Evolutionary conservation across 2,888 invertebrate species (phyloP), one percentile per base, ranked within the genome.

Genomic region (Cetonia aurata): DNA sequence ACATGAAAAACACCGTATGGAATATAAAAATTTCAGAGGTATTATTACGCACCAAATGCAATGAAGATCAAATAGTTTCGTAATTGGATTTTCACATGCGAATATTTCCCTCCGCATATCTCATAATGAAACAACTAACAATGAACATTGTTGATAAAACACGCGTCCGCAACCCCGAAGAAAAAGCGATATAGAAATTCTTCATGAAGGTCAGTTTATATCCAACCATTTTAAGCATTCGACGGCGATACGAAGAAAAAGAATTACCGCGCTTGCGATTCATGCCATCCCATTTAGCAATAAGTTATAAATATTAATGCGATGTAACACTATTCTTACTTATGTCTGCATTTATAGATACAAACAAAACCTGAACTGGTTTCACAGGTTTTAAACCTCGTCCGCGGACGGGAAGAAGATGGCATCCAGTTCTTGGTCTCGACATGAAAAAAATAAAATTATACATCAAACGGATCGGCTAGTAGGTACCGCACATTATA

Each of bases 281-380:
- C 52, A 37, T 50, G n/a, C 50, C 37, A 19, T 65, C 15, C 37
- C 17, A 50, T 65, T 50, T 65, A 50, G 50, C 50, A 65, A 65
- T 65, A 52, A 50, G 62, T 65, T 50, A 65, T 65, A 37, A 65
- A 65, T 52, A 65, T 65, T 65, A 65, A 65, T 65, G 62, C 62
- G 52, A 65, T 65, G 62, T 50, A 65, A 65, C 62, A 65, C 62
- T 50, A 65, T 65, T 52, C 62, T 65, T 65, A 65, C 62, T 62
- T 65, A 65, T 65, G 62, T 65, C 62, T 65, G 62, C 62, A 65
- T 65, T 65, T 65, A 65, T 65, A 65, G 62, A 65, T 65, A 65
- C 62, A 65, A 65, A 65, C 62, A 65, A 50, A 65, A 65, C 62
- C 50, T 65, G 62, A 65, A 65, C 62, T 65, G 62, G 62, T 65